Base-by-base conservation (phyloP, 2,888 invertebrate species). In the Drosophila demipolita region DNA sequence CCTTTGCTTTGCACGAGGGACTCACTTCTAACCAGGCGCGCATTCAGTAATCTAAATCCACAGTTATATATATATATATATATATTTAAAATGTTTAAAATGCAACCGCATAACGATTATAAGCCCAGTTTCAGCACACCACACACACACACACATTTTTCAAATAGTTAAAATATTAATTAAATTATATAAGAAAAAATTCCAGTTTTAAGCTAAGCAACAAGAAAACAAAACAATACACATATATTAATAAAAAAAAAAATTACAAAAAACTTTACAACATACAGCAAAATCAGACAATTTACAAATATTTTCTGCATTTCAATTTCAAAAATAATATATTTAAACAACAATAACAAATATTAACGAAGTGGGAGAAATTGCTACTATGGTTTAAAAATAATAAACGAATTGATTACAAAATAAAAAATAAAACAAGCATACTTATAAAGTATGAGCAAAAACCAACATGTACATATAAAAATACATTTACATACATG, bases 291-390 rank as follows among this genome's bases (percentile, higher is more conserved):
- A 67, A 65, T 63, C 61, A 66, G 76, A 78, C 48, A 67, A 71
- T 66, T 81, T 77, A 77, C 64, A 73, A 82, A 49, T 61, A 61
- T 73, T 73, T 69, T 62, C 59, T 73, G 73, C 73, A 78, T 78
- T 80, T 80, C 77, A 72, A 78, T 76, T 80, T 65, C 58, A 71
- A 55, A 66, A 73, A 33, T 45, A 49, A 58, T 68, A 63, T 60
- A 65, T 67, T 67, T 60, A 64, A 73, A 66, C 38, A 60, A 59
- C 57, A 58, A 60, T 32, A 63, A 62, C 58, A 68, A 61, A 57
- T 75, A 61, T 40, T 49, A 76, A 64, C 29, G 67, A 60, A 60
- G 48, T 54, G 61, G 58, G 36, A 79, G 26, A 57, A 77, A 72
- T 58, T 49, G 52, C 65, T 54, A 48, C 50, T 68, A 74, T 79